Evolutionary conservation across 1,140 invertebrate genomes (phyloP).

Genomic region (Pinna nobilis): DNA sequence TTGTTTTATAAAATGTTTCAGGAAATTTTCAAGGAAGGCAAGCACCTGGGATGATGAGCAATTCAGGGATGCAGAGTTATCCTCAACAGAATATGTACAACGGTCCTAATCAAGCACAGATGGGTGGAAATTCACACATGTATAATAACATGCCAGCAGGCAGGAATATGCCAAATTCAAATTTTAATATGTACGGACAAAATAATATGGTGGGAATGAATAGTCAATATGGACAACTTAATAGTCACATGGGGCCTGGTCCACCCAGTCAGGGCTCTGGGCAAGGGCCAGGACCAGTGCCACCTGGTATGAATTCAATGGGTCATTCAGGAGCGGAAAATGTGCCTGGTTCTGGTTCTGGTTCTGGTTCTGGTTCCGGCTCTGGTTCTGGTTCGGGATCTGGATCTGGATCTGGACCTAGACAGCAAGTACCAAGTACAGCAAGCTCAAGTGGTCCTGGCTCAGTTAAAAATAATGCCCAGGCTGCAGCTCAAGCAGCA

Average conservation of each 20-base stretch:
- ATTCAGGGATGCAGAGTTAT: constrained; percentile 67
- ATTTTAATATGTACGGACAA: constrained; percentile 55
- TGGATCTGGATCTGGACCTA: constrained; percentile 24
- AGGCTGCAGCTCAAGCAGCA: constrained; percentile 73
- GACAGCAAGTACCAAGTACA: background rate
- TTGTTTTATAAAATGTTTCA: no score
- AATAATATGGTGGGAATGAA: constrained; percentile 57
- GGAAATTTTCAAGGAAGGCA: constrained; percentile 33
- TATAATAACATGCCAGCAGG: constrained; percentile 65
- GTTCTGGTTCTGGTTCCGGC: background rate
- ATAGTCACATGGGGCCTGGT: constrained; percentile 60
- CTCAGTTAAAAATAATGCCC: constrained; percentile 67
- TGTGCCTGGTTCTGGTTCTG: no score
- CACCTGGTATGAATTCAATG: constrained; percentile 27
- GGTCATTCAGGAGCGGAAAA: background rate
- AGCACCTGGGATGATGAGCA: constrained; percentile 37
- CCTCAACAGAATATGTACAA: constrained; percentile 67
- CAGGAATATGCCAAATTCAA: constrained; percentile 55
- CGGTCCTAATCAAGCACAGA: constrained; percentile 62
- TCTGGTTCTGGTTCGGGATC: background rate
- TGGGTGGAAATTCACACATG: constrained; percentile 39
- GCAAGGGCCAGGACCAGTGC: constrained; percentile 14
- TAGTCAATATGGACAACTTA: constrained; percentile 69
- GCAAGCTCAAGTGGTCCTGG: constrained; percentile 24
- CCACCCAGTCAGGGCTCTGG: constrained; percentile 41